Evolutionary conservation across 2,797 vertebrate species (phyloP).

Genomic region (Syncerus caffer): DNA sequence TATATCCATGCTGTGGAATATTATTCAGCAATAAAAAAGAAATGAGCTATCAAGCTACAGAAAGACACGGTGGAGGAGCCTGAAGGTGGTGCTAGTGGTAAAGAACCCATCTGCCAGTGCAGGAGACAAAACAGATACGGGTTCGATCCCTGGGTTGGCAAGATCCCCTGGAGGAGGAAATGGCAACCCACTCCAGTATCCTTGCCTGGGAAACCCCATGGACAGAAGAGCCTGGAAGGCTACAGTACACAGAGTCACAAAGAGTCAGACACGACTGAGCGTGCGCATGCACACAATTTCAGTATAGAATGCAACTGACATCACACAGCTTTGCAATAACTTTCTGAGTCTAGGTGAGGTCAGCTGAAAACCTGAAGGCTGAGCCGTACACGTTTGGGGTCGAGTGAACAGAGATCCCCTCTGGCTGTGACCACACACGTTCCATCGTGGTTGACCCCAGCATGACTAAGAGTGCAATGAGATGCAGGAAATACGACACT

Average conservation of each 20-base stretch:
- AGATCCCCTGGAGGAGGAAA: neutral
- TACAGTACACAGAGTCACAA: neutral
- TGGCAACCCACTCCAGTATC: neutral
- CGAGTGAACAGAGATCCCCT: neutral
- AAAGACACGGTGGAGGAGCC: neutral
- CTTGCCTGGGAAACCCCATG: neutral
- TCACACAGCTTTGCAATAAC: too few relatives aligned
- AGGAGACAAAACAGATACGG: neutral
- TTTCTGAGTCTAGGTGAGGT: neutral
- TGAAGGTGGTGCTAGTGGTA: neutral
- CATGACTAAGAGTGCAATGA: neutral
- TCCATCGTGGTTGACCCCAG: neutral
- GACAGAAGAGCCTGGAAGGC: neutral
- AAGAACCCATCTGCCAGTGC: neutral
- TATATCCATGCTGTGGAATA: neutral
- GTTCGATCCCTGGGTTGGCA: neutral
- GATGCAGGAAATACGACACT: fast-evolving
- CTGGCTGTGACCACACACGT: too few relatives aligned
- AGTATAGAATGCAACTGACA: neutral
- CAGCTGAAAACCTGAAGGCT: neutral
- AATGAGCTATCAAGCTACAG: neutral
- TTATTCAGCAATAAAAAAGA: neutral
- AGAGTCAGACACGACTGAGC: neutral
- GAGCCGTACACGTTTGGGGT: neutral
- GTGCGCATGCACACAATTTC: fast-evolving